Evolutionary conservation across 1,140 invertebrate species (phyloP).

Genomic region (Sitodiplosis mosellana): DNA sequence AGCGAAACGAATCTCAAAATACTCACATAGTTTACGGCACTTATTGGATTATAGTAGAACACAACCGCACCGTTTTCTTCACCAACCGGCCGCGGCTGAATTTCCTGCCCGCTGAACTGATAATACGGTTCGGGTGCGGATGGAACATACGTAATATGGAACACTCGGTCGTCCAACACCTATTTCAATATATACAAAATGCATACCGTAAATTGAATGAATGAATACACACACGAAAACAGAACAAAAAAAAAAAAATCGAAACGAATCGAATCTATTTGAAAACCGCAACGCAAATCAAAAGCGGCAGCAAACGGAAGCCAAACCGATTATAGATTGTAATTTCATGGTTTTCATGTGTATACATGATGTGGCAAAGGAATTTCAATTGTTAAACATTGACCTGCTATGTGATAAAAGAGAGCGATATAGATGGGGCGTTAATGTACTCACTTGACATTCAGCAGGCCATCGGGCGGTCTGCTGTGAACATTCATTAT

Average conservation of each 20-base stretch:
- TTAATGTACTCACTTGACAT: conserved; percentile 44
- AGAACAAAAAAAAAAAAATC: not conserved
- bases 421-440: too few relatives aligned
- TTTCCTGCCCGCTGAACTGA: conserved; percentile 50
- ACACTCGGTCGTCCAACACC: conserved; percentile 65
- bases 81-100: conserved; percentile 63
- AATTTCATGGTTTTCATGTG: not conserved
- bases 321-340: not conserved
- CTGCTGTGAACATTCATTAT: conserved; percentile 46
- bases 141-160: conserved; percentile 55
- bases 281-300: too few relatives aligned
- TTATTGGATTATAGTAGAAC: conserved; percentile 71
- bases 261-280: not conserved
- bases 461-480: conserved; percentile 71
- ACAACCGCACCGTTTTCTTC: conserved; percentile 71
- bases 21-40: conserved; percentile 76
- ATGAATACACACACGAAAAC: not conserved
- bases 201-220: not conserved
- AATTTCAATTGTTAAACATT: too few relatives aligned
- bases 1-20: not conserved
- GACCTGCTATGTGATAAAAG: too few relatives aligned
- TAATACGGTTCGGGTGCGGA: conserved; percentile 63
- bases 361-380: too few relatives aligned
- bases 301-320: not conserved
- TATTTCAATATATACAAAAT: conserved; percentile 29